phyloP scores from a whole-genome alignment of 1,140 invertebrate species.

The Zaprionus africanus region DNA sequence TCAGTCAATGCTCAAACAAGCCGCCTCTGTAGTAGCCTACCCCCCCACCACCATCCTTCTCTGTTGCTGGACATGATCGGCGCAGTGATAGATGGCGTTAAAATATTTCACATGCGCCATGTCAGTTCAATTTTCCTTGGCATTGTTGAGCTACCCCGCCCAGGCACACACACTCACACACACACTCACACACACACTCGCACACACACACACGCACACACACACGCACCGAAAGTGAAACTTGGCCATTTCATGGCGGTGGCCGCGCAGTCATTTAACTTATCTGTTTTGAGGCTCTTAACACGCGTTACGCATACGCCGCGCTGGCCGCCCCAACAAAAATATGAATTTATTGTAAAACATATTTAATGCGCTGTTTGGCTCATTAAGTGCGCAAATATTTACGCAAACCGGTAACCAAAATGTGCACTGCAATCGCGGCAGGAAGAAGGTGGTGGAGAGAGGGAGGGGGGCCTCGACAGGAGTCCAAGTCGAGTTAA shows the following conservation, averaged over 20 bases:
- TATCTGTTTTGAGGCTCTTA: slow-evolving; percentile 23
- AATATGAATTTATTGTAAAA: slow-evolving; percentile 43
- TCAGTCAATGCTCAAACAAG: slow-evolving; percentile 52
- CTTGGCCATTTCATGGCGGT: slow-evolving; percentile 39
- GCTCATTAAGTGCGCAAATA: slow-evolving; percentile 63
- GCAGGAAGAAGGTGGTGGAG: neutral
- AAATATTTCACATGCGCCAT: slow-evolving; percentile 69
- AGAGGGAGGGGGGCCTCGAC: neutral
- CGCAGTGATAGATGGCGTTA: slow-evolving; percentile 80
- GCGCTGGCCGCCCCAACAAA: neutral
- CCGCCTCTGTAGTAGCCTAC: slow-evolving; percentile 42
- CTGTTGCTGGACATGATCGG: slow-evolving; percentile 26
- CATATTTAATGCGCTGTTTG: slow-evolving; percentile 59
- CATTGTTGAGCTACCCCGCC: slow-evolving; percentile 34
- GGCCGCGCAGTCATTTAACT: slow-evolving; percentile 20
- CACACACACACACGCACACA: neutral
- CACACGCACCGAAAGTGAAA: neutral
- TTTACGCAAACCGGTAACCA: slow-evolving; percentile 64
- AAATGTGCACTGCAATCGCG: slow-evolving; percentile 35
- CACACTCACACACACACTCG: slow-evolving; percentile 4
- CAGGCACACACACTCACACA: neutral
- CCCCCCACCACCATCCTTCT: neutral
- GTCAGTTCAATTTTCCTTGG: slow-evolving; percentile 52
- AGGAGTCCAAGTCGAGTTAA: slow-evolving; percentile 22
- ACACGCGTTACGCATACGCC: slow-evolving; percentile 47